Conservation (phyloP, 2,113 vertebrate species). For the Tautogolabrus adspersus region DNA sequence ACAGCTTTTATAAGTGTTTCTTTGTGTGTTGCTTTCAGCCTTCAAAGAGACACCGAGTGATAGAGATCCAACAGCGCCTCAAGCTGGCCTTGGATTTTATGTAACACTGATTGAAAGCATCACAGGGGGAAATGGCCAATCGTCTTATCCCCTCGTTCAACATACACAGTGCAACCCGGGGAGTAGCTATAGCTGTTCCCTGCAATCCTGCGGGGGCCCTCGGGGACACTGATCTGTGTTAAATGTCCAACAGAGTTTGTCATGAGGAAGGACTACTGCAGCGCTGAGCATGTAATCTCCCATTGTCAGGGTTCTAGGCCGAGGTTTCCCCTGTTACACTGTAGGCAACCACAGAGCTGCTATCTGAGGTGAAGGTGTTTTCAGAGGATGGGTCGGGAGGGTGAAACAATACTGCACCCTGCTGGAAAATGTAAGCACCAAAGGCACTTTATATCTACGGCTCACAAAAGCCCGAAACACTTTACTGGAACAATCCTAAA, state of each 20-base stretch:
- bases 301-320: conserved; percentile 11
- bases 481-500: too few species aligned
- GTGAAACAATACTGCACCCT: conserved; percentile 62
- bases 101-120: conserved; percentile 4
- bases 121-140: conserved; percentile 3
- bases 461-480: neutral
- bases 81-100: conserved; percentile 47
- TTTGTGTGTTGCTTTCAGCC: conserved; percentile 55
- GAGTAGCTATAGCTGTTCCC: neutral
- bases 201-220: neutral
- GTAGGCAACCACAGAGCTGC: conserved; percentile 13
- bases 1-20: conserved; percentile 62
- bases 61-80: conserved; percentile 10
- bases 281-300: conserved; percentile 11
- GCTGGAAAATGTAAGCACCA: conserved; percentile 21
- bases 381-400: neutral
- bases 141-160: neutral
- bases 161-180: neutral
- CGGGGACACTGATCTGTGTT: conserved; percentile 12
- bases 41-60: conserved; percentile 21
- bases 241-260: conserved; percentile 11
- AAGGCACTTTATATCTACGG: neutral
- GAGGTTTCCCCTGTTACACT: conserved; percentile 18
- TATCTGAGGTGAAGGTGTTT: conserved; percentile 33
- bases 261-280: conserved; percentile 1